Conservation (phyloP, 1,140 invertebrate genomes). For the Carposina sasakii region DNA sequence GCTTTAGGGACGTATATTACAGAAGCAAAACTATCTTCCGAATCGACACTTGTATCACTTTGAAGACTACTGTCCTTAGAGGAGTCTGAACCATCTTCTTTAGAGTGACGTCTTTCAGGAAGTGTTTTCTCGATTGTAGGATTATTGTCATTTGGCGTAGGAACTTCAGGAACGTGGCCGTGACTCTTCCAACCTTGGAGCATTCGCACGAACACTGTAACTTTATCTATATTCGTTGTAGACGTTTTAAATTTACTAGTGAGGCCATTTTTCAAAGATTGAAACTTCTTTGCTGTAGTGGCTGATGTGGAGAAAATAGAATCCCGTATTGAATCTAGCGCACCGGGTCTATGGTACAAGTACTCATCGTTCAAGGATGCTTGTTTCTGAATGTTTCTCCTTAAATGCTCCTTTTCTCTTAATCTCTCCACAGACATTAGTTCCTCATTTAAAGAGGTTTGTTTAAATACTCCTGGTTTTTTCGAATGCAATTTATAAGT, state of each 20-base stretch:
- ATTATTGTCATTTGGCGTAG: slow-evolving; percentile 61
- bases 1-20: slow-evolving; percentile 88
- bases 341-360: slow-evolving; percentile 79
- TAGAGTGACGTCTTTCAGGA: slow-evolving; percentile 55
- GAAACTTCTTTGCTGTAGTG: slow-evolving; percentile 83
- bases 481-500: slow-evolving; percentile 62
- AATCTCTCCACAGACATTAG: slow-evolving; percentile 88
- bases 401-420: slow-evolving; percentile 86
- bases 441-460: slow-evolving; percentile 91
- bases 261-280: slow-evolving; percentile 87
- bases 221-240: slow-evolving; percentile 85
- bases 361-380: slow-evolving; percentile 91
- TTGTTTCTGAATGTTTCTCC: slow-evolving; percentile 90
- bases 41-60: slow-evolving; percentile 94
- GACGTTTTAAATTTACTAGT: slow-evolving; percentile 86
- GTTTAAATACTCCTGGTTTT: slow-evolving; percentile 82
- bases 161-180: slow-evolving; percentile 66
- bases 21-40: slow-evolving; percentile 92
- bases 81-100: slow-evolving; percentile 90
- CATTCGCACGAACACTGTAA: slow-evolving; percentile 83
- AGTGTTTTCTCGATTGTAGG: slow-evolving; percentile 46
- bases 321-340: slow-evolving; percentile 82
- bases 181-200: slow-evolving; percentile 82
- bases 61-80: slow-evolving; percentile 94
- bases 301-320: slow-evolving; percentile 81